Evolutionary conservation across 2,113 vertebrate species (phyloP).

Genomic region (Bubalus kerabau): DNA sequence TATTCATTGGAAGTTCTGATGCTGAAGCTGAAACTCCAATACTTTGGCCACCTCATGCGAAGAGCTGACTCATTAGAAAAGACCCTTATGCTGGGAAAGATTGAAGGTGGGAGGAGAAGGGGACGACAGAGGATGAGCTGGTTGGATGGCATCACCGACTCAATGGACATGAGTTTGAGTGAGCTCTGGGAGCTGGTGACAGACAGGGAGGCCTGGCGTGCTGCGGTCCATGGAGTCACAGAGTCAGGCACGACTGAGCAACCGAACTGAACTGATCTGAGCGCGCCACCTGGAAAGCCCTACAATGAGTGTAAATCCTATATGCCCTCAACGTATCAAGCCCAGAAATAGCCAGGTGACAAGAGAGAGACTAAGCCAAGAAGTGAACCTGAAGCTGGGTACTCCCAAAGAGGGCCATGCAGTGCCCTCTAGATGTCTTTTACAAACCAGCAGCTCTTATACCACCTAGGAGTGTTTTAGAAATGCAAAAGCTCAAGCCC

Average conservation of each 20-base stretch:
- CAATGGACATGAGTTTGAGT: neutral
- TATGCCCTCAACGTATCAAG: neutral
- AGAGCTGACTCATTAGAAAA: neutral
- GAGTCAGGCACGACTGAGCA: accelerated
- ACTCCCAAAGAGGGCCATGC: no score
- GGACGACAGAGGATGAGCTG: neutral
- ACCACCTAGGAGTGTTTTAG: neutral
- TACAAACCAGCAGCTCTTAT: neutral
- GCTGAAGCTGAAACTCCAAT: neutral
- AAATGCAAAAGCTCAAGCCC: neutral
- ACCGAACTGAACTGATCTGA: neutral
- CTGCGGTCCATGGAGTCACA: neutral
- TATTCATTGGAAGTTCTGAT: neutral
- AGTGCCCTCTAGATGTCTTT: neutral
- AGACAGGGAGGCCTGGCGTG: neutral
- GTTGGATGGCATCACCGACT: neutral
- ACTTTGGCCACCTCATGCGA: neutral
- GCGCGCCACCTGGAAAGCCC: neutral
- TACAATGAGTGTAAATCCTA: neutral
- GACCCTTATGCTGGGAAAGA: neutral
- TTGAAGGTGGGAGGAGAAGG: neutral
- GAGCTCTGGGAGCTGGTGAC: neutral
- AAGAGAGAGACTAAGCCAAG: neutral
- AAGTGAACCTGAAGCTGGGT: neutral
- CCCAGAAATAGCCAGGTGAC: neutral